These are phyloP conservation scores for Bradypodion pumilum DNA, from an alignment of 2,797 vertebrate species.

Conservation along the genomic window DNA sequence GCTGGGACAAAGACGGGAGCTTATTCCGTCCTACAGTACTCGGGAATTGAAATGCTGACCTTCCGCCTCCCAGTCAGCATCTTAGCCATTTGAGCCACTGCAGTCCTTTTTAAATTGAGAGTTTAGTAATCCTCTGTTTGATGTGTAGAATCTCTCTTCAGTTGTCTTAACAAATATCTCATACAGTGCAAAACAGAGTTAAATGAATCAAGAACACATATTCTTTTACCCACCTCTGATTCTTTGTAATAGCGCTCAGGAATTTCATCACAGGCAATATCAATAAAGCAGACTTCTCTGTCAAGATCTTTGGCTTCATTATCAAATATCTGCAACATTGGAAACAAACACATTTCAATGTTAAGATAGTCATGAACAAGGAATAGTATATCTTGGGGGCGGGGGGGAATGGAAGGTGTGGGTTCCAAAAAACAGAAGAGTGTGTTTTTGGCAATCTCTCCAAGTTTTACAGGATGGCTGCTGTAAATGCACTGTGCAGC, in stretches of 20 bases:
- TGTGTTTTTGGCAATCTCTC: slow-evolving; percentile 7
- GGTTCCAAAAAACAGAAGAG: background rate
- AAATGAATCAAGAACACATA: background rate
- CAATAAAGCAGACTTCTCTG: slow-evolving; percentile 91
- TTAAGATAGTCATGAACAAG: slow-evolving; percentile 11
- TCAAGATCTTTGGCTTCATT: slow-evolving; percentile 88
- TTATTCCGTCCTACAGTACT: too few relatives aligned
- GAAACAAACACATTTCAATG: slow-evolving; percentile 35
- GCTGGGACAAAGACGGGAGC: too few relatives aligned
- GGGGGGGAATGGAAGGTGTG: background rate
- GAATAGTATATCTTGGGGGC: background rate
- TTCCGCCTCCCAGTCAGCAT: too few relatives aligned
- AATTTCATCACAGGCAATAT: slow-evolving; percentile 89
- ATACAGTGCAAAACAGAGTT: background rate
- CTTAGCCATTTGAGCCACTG: too few relatives aligned
- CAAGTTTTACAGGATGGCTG: background rate
- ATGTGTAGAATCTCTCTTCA: too few relatives aligned
- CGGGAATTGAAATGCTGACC: too few relatives aligned
- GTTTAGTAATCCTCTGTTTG: too few relatives aligned
- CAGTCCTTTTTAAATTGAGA: too few relatives aligned
- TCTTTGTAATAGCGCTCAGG: slow-evolving; percentile 97
- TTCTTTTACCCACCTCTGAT: slow-evolving; percentile 84
- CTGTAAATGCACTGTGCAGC: background rate
- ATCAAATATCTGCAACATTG: slow-evolving; percentile 88
- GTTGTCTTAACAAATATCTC: background rate